phyloP scores from a whole-genome alignment of 2,797 vertebrate species.

The Lerista edwardsae region DNA sequence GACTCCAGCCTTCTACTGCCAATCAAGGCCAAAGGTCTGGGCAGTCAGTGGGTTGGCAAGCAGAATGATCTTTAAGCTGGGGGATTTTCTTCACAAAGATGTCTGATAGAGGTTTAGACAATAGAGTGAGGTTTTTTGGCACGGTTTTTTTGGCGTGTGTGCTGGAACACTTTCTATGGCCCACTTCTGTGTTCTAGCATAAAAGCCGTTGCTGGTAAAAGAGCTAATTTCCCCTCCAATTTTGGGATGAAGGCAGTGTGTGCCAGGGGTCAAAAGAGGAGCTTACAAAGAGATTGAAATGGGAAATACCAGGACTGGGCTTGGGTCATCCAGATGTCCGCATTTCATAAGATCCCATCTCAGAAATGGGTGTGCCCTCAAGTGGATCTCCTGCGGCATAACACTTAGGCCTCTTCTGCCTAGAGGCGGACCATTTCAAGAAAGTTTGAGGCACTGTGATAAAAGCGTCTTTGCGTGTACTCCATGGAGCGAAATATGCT shows the following conservation, averaged over 20 bases:
- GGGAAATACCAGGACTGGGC: not conserved
- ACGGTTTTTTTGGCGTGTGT: not conserved
- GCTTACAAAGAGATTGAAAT: not conserved
- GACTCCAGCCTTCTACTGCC: not conserved
- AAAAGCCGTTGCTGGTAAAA: not conserved
- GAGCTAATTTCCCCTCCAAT: not conserved
- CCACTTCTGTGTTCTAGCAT: not conserved
- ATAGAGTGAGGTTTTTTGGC: not conserved
- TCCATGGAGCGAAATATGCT: too few species aligned
- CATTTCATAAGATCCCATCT: too few species aligned
- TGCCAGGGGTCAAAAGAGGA: too few species aligned
- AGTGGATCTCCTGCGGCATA: too few species aligned
- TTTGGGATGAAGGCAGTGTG: not conserved
- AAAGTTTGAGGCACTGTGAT: too few species aligned
- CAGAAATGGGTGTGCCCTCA: too few species aligned
- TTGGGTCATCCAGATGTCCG: too few species aligned
- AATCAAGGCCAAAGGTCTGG: not conserved
- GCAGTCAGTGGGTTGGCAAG: not conserved
- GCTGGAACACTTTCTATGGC: not conserved
- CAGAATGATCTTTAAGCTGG: not conserved
- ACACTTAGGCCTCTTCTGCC: too few species aligned
- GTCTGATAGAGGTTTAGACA: not conserved
- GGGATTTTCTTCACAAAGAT: not conserved
- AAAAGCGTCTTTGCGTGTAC: too few species aligned
- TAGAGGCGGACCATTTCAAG: too few species aligned